phyloP scores from a whole-genome alignment of 2,888 invertebrate genomes.

The Diarsia brunnea region DNA sequence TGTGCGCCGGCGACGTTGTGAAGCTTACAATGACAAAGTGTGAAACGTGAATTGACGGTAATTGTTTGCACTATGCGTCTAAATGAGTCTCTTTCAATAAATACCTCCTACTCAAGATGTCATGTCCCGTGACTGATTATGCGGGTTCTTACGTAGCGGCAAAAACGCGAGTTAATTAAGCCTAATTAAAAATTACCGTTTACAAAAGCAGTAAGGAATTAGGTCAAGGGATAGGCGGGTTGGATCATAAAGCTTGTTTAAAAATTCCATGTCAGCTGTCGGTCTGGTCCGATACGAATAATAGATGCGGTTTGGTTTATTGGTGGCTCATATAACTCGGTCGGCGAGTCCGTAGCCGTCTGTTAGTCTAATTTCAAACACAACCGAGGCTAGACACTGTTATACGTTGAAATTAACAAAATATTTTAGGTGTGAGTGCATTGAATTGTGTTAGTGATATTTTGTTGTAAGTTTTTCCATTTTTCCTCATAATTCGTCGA shows the following conservation, averaged over 20 bases:
- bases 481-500: background rate
- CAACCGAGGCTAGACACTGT: conserved; percentile 85
- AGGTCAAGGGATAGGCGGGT: conserved; percentile 82
- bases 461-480: conserved; percentile 22
- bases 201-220: conserved; percentile 75
- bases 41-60: conserved; percentile 73
- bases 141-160: background rate
- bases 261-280: conserved; percentile 87
- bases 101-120: conserved; percentile 57
- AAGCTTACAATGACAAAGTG: conserved; percentile 84
- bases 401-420: conserved; percentile 62
- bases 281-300: conserved; percentile 78
- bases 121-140: conserved; percentile 15
- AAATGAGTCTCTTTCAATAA: conserved; percentile 53
- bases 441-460: conserved; percentile 52
- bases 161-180: conserved; percentile 68
- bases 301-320: conserved; percentile 90
- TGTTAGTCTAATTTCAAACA: conserved; percentile 89
- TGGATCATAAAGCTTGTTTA: conserved; percentile 85
- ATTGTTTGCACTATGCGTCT: conserved; percentile 61
- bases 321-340: conserved; percentile 88
- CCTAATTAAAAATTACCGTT: conserved; percentile 78
- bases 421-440: conserved; percentile 60
- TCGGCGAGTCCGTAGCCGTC: conserved; percentile 74
- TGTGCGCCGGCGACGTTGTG: conserved; percentile 79